Percentiles rank a stretch among this genome's conserved stretches.
phyloP scores from a whole-genome alignment of 2,888 invertebrate genomes.

The Pseudanteris insignis region DNA sequence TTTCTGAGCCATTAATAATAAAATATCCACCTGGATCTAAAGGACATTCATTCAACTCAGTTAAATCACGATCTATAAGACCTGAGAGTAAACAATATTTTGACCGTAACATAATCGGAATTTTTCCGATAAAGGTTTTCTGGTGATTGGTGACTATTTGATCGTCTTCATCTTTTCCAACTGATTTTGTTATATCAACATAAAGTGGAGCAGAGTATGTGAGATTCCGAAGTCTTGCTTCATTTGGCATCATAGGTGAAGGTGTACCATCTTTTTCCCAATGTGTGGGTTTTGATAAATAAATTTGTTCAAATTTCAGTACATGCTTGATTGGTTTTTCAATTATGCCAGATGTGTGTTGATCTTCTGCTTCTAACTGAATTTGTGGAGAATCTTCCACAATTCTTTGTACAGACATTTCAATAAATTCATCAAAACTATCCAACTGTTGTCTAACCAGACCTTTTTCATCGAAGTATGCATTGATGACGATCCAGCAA shows the following conservation, averaged over 20 bases:
- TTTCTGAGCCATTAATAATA: constrained; percentile 99
- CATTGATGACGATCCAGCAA: constrained; percentile 99
- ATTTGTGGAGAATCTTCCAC: constrained; percentile 99
- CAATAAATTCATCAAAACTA: constrained; percentile 99
- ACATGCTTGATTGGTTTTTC: constrained; percentile 87
- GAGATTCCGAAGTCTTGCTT: constrained; percentile 94
- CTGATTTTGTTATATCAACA: constrained; percentile 97
- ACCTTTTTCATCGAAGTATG: constrained; percentile 99
- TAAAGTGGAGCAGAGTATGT: constrained; percentile 99
- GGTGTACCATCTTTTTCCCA: constrained; percentile 99
- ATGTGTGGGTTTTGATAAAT: constrained; percentile 98
- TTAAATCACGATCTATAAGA: constrained; percentile 97
- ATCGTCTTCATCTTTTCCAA: constrained; percentile 56
- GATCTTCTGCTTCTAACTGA: constrained; percentile 96
- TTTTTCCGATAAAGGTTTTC: constrained; percentile 81
- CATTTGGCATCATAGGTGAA: constrained; percentile 99
- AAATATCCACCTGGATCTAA: constrained; percentile 99
- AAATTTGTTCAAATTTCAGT: constrained; percentile 98
- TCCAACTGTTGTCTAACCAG: constrained; percentile 98
- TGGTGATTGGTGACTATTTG: constrained; percentile 65
- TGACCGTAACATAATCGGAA: constrained; percentile 98
- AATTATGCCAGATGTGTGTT: constrained; percentile 92
- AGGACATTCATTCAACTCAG: constrained; percentile 99
- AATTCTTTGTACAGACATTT: constrained; percentile 98
- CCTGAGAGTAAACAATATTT: constrained; percentile 95